Evolutionary conservation across 2,113 vertebrate genomes (phyloP).

Genomic region (Tauraco erythrolophus): DNA sequence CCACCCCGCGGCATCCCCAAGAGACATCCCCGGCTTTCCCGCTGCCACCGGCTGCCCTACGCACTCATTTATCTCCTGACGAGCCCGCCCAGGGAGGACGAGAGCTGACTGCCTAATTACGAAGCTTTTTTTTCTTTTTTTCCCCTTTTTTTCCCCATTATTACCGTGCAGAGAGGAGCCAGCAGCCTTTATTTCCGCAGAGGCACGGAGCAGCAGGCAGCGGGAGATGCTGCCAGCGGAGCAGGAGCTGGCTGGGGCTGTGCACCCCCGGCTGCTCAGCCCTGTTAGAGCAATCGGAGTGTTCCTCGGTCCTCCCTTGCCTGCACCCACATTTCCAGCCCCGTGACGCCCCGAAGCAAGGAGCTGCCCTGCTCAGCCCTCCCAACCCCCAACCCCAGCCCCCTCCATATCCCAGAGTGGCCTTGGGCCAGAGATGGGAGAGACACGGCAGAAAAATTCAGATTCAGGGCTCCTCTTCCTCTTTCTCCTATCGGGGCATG

Average conservation of each 20-base stretch:
- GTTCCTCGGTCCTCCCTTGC: fast-evolving
- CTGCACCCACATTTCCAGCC: not conserved
- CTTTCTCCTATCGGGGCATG: not conserved
- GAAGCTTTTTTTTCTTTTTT: not conserved
- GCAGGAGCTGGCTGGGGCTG: not conserved
- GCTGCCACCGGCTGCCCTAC: not conserved
- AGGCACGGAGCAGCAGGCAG: not conserved
- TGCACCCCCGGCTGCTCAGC: not conserved
- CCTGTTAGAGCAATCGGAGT: not conserved
- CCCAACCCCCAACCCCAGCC: too few relatives aligned
- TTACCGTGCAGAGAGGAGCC: not conserved
- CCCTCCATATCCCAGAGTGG: not conserved
- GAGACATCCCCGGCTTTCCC: not conserved
- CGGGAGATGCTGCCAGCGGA: not conserved
- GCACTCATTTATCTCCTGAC: not conserved
- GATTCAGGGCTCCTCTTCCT: not conserved
- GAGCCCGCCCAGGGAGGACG: not conserved
- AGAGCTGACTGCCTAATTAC: conserved; percentile 20
- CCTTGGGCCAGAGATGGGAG: not conserved
- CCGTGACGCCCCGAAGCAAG: not conserved
- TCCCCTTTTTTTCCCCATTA: fast-evolving
- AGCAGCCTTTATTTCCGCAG: not conserved
- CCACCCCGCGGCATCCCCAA: not conserved
- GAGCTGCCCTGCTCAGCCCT: not conserved
- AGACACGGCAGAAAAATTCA: not conserved